Evolutionary conservation across 2,797 vertebrate genomes (phyloP).

Genomic region (Sebastes goodei): DNA sequence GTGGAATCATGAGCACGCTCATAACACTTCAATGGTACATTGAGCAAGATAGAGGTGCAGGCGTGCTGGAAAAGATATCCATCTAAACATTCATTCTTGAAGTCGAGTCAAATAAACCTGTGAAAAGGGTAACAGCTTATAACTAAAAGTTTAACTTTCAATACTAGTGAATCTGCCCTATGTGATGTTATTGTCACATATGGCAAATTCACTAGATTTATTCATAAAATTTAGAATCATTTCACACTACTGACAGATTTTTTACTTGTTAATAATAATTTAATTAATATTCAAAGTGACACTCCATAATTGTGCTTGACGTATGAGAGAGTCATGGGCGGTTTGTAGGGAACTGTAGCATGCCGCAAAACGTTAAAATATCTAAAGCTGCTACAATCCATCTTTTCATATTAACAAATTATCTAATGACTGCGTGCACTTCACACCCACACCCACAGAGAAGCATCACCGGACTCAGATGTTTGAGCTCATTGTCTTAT

Average conservation of each 20-base stretch:
- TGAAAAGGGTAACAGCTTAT: background rate
- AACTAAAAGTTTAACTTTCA: background rate
- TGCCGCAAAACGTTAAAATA: background rate
- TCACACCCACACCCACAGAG: background rate
- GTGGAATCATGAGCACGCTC: slow-evolving; percentile 20
- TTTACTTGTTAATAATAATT: rapidly evolving
- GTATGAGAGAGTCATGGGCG: background rate
- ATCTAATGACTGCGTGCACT: background rate
- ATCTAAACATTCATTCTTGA: background rate
- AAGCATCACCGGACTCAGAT: background rate
- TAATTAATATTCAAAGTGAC: background rate
- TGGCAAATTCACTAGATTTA: too few relatives aligned
- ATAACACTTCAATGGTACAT: slow-evolving; percentile 11
- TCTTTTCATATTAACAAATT: background rate
- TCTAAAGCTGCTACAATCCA: background rate
- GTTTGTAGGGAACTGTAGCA: background rate
- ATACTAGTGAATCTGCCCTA: background rate
- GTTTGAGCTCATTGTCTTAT: background rate
- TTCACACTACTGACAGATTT: background rate
- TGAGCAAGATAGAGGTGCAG: background rate
- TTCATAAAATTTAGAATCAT: background rate
- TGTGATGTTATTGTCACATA: background rate
- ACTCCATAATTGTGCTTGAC: too few relatives aligned
- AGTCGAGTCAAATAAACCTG: background rate
- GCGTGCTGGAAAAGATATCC: background rate